Percentiles rank a stretch among this genome's conserved stretches.
These are phyloP conservation scores for Bombus waltoni DNA, from an alignment of 1,140 invertebrate genomes.

Conservation along the genomic window DNA sequence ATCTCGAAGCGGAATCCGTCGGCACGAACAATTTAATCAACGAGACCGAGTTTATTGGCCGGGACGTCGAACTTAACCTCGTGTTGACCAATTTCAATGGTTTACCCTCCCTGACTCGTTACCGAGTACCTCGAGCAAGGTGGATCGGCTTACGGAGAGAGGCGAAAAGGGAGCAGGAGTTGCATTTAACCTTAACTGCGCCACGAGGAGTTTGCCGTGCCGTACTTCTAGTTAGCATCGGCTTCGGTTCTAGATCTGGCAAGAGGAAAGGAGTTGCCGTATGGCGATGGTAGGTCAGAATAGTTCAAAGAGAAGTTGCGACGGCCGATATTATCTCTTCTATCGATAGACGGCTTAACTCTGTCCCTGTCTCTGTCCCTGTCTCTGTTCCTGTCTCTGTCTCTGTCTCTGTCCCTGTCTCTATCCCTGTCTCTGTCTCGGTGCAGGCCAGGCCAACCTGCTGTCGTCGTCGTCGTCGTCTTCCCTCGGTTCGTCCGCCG, in stretches of 20 bases:
- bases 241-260: background rate
- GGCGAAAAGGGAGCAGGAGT: background rate
- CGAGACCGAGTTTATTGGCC: slow-evolving; percentile 57
- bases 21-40: slow-evolving; percentile 66
- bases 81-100: slow-evolving; percentile 70
- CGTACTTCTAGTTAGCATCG: slow-evolving; percentile 40
- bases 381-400: background rate
- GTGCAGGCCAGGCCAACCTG: background rate
- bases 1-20: slow-evolving; percentile 34
- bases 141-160: slow-evolving; percentile 30
- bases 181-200: slow-evolving; percentile 59
- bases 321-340: slow-evolving; percentile 59
- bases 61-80: slow-evolving; percentile 64
- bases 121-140: slow-evolving; percentile 46
- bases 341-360: slow-evolving; percentile 33
- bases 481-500: background rate
- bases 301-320: slow-evolving; percentile 55
- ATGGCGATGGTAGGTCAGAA: slow-evolving; percentile 21
- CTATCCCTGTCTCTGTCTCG: background rate
- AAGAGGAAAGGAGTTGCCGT: slow-evolving; percentile 3
- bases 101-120: slow-evolving; percentile 62
- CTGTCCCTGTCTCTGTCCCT: background rate
- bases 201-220: slow-evolving; percentile 58
- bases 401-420: background rate
- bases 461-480: slow-evolving; percentile 19